A percentile compares a stretch with the other conserved stretches of the same genome.
These are phyloP conservation scores for Lutjanus campechanus DNA, from an alignment of 2,797 vertebrate genomes.

Conservation along the genomic window DNA sequence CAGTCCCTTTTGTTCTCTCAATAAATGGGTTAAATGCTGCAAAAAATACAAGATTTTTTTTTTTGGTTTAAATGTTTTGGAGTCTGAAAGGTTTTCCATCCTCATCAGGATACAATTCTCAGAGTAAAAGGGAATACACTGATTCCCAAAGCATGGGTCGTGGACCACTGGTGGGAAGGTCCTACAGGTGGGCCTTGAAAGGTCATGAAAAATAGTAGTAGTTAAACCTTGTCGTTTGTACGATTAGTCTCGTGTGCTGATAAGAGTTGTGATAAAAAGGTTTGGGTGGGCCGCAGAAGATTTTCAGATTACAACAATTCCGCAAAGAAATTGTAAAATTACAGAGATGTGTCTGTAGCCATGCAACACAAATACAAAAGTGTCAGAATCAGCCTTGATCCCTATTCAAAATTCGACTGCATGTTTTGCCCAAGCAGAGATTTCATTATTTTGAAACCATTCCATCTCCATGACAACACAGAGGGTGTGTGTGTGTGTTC, in stretches of 20 bases:
- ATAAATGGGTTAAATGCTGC: too few species aligned
- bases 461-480: constrained; percentile 44
- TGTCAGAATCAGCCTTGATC: constrained; percentile 1
- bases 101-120: background rate
- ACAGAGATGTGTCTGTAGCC: background rate
- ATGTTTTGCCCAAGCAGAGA: constrained; percentile 2
- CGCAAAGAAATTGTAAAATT: background rate
- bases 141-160: too few species aligned
- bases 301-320: too few species aligned
- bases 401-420: background rate
- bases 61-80: background rate
- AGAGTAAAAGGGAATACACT: background rate
- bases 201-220: too few species aligned
- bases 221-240: too few species aligned
- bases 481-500: constrained; percentile 35
- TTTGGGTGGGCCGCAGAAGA: too few species aligned
- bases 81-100: background rate
- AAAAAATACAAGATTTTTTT: background rate
- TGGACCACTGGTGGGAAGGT: too few species aligned
- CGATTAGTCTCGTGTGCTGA: too few species aligned
- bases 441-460: constrained; percentile 42
- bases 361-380: background rate
- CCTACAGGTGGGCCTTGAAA: too few species aligned
- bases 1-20: too few species aligned
- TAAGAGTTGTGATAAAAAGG: too few species aligned